Conservation (phyloP, 2,888 invertebrate species). For the Ormyrus rosae region DNA sequence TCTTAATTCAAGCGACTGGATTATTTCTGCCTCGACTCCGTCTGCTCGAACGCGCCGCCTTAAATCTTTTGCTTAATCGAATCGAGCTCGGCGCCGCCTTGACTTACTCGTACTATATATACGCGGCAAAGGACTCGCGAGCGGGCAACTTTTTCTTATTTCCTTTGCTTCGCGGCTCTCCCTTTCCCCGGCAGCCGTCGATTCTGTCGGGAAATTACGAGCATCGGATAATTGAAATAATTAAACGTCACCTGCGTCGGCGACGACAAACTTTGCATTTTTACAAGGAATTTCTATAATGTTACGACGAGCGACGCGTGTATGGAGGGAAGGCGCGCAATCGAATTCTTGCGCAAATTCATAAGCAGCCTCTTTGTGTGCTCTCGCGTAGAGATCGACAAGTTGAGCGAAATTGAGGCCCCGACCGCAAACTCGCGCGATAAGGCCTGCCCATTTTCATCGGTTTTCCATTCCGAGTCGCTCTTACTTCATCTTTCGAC, state of each 20-base stretch:
- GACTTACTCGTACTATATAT: not conserved
- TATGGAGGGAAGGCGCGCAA: too few species aligned
- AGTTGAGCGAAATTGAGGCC: conserved; percentile 40
- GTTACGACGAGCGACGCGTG: too few species aligned
- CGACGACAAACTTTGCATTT: conserved; percentile 15
- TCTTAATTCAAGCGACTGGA: conserved; percentile 28
- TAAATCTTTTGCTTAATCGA: conserved; percentile 41
- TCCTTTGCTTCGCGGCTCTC: not conserved
- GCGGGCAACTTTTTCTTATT: conserved; percentile 16
- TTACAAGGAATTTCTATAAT: not conserved
- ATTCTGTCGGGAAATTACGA: conserved; percentile 30
- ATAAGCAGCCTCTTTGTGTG: not conserved
- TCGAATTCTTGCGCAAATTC: not conserved
- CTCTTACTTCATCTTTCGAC: conserved; percentile 1
- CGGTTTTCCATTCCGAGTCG: conserved; percentile 31
- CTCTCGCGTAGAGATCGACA: conserved; percentile 32
- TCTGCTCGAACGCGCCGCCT: not conserved
- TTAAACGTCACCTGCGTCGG: conserved; percentile 37
- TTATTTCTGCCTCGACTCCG: conserved; percentile 25
- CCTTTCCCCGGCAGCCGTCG: conserved; percentile 1
- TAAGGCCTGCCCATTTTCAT: conserved; percentile 35
- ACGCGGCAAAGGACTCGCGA: not conserved
- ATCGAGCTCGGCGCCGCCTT: not conserved
- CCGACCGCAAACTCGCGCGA: conserved; percentile 36
- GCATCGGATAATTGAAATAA: conserved; percentile 47